Evolutionary conservation across 2,113 vertebrate genomes (phyloP).

Genomic region (Gymnocephalus cernua): DNA sequence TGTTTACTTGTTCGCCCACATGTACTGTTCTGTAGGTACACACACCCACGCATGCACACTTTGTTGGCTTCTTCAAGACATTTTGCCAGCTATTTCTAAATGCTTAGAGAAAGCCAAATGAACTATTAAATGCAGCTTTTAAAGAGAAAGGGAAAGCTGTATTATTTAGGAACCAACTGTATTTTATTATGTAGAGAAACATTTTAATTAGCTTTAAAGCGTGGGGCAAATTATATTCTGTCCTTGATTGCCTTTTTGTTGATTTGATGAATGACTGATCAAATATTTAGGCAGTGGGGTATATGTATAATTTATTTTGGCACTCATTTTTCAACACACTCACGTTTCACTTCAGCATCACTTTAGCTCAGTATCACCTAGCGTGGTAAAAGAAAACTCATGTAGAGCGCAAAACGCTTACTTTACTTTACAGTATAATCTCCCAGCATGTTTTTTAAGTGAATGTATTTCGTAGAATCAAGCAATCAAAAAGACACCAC

Average conservation of each 20-base stretch:
- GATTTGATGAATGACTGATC: conserved; percentile 37
- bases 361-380: conserved; percentile 14
- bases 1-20: conserved; percentile 40
- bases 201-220: conserved; percentile 28
- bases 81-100: conserved; percentile 13
- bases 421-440: not conserved
- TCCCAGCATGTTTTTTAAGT: not conserved
- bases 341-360: conserved; percentile 57
- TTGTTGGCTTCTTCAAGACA: conserved; percentile 16
- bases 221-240: conserved; percentile 3
- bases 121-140: not conserved
- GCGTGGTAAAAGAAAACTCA: conserved; percentile 13
- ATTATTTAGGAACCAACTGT: not conserved
- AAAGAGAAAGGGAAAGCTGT: not conserved
- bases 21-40: conserved; percentile 10
- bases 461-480: not conserved
- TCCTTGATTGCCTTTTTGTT: conserved; percentile 32
- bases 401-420: not conserved
- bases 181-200: not conserved
- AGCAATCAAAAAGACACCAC: not conserved
- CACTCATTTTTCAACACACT: conserved; percentile 36
- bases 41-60: conserved; percentile 42
- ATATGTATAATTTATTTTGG: conserved; percentile 60
- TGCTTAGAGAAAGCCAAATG: not conserved
- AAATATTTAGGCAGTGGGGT: conserved; percentile 59